Evolutionary conservation across 37 sponge, comb jelly and placozoan genomes (phyloP).

Genomic region (Spongia lamella): DNA sequence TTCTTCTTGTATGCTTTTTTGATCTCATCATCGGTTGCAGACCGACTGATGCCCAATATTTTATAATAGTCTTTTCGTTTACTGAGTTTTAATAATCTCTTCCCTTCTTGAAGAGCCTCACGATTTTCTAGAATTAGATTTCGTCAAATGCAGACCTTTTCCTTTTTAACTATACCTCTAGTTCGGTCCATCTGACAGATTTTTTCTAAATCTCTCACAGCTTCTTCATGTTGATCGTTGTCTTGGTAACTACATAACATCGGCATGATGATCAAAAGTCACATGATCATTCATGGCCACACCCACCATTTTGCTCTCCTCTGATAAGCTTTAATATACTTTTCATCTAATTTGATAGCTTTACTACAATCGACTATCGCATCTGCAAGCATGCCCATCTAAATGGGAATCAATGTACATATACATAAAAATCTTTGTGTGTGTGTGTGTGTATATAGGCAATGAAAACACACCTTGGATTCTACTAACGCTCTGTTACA

Average conservation of each 20-base stretch:
- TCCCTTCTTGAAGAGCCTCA: constrained; percentile 54
- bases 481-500: constrained; percentile 88
- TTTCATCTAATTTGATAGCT: constrained; percentile 84
- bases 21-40: constrained; percentile 85
- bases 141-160: too few relatives aligned
- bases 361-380: constrained; percentile 79
- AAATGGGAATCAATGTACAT: neutral
- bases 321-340: constrained; percentile 84
- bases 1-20: constrained; percentile 90
- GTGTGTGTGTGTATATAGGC: too few relatives aligned
- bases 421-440: too few relatives aligned
- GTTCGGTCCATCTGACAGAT: constrained; percentile 70
- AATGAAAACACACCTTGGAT: constrained; percentile 72
- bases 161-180: constrained; percentile 32
- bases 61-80: constrained; percentile 99
- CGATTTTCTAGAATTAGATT: constrained; percentile 50
- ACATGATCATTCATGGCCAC: neutral
- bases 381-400: constrained; percentile 61
- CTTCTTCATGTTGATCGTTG: constrained; percentile 84
- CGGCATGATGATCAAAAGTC: neutral
- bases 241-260: constrained; percentile 73
- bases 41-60: constrained; percentile 69
- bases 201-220: constrained; percentile 91
- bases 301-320: constrained; percentile 86
- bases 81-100: constrained; percentile 72